Percentiles rank a stretch among this genome's conserved stretches.
Evolutionary conservation across 2,113 vertebrate genomes (phyloP).

Genomic region (Pteruthius melanotis): DNA sequence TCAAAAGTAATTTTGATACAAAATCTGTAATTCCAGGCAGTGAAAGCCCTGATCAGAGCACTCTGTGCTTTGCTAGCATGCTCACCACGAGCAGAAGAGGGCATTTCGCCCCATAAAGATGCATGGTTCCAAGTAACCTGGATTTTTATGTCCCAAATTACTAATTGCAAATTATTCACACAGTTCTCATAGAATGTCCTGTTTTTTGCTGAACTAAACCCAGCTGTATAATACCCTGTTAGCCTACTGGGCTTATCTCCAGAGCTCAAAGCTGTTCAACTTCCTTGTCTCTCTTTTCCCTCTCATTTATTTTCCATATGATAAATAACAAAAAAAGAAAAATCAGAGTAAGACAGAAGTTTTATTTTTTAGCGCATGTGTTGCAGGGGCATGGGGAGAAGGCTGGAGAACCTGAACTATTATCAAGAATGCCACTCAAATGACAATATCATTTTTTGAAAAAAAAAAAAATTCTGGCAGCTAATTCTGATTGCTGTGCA

Average conservation of each 20-base stretch:
- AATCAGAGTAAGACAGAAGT: neutral
- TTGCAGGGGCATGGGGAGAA: neutral
- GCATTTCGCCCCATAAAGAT: neutral
- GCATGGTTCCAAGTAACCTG: neutral
- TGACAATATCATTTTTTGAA: conserved; percentile 48
- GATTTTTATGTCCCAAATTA: neutral
- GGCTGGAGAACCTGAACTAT: neutral
- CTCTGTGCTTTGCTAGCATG: neutral
- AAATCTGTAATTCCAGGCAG: neutral
- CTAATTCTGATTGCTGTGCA: conserved; percentile 64
- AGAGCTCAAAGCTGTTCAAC: conserved; percentile 11
- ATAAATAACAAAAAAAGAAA: neutral
- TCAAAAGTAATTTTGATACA: neutral
- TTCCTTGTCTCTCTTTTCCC: neutral
- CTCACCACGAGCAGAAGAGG: neutral
- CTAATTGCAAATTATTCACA: conserved; percentile 41
- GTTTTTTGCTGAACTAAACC: conserved; percentile 36
- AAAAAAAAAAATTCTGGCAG: conserved; percentile 41
- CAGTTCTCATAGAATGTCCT: neutral
- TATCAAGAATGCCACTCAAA: conserved; percentile 41
- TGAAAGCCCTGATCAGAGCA: neutral
- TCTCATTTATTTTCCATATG: neutral
- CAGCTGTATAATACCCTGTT: conserved; percentile 11
- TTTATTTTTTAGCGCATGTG: neutral
- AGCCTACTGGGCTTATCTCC: conserved; percentile 60